Evolutionary conservation across 2,888 invertebrate genomes (phyloP).

Genomic region (Drosophila gaucha): DNA sequence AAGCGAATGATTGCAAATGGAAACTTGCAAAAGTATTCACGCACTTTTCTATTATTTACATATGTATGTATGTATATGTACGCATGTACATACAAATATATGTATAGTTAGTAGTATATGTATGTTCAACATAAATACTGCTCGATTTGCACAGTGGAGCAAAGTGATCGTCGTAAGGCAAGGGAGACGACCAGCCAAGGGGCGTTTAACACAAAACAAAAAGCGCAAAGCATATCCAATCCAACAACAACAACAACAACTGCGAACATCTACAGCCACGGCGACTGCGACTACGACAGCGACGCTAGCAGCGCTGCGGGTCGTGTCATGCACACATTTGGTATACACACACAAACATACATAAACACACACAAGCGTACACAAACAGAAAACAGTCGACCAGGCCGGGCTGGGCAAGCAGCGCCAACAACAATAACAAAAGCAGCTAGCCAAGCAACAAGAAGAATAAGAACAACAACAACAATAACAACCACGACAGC

Average conservation of each 20-base stretch:
- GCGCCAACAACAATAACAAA: constrained; percentile 42
- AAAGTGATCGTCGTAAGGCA: constrained; percentile 17
- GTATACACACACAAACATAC: constrained; percentile 32
- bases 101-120: no score
- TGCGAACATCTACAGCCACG: constrained; percentile 33
- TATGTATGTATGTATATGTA: background rate
- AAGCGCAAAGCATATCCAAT: constrained; percentile 43
- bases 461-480: constrained; percentile 34
- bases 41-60: constrained; percentile 39
- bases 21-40: constrained; percentile 6
- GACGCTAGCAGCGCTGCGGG: constrained; percentile 60
- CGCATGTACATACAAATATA: no score
- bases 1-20: background rate
- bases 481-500: constrained; percentile 46
- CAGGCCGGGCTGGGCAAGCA: constrained; percentile 39
- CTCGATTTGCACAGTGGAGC: constrained; percentile 21
- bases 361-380: constrained; percentile 10
- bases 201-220: constrained; percentile 30
- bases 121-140: constrained; percentile 3
- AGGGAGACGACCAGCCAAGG: constrained; percentile 13
- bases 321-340: constrained; percentile 72
- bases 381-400: constrained; percentile 31
- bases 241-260: constrained; percentile 28
- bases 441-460: constrained; percentile 56
- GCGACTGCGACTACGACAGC: constrained; percentile 34